phyloP scores from a whole-genome alignment of 2,888 invertebrate genomes.

The Eretmocerus hayati region DNA sequence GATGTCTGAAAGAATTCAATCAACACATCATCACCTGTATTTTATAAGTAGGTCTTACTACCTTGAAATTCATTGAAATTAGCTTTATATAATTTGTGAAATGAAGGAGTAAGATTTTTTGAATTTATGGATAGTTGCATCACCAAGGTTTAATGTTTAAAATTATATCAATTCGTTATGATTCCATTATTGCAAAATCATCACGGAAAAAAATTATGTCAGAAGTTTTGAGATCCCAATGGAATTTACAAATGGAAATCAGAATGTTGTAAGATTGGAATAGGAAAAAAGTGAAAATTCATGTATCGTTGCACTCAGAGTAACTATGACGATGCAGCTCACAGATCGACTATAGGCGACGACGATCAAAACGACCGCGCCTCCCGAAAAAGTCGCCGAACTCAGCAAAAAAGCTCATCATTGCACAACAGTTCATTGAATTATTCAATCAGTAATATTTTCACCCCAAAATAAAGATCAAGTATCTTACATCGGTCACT shows the following conservation, averaged over 20 bases:
- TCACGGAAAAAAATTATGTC: too few relatives aligned
- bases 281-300: neutral
- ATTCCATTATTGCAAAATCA: neutral
- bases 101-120: too few relatives aligned
- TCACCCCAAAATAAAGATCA: neutral
- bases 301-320: conserved; percentile 4
- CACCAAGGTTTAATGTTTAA: neutral
- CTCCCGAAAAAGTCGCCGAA: neutral
- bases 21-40: too few relatives aligned
- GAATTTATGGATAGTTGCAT: too few relatives aligned
- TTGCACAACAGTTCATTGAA: conserved; percentile 1
- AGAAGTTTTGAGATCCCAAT: too few relatives aligned
- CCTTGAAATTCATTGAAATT: too few relatives aligned
- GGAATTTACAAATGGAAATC: too few relatives aligned
- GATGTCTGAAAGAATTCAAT: too few relatives aligned
- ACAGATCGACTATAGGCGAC: neutral
- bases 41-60: too few relatives aligned
- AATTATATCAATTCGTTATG: neutral
- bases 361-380: conserved; percentile 6
- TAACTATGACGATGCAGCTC: conserved; percentile 10
- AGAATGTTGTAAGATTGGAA: too few relatives aligned
- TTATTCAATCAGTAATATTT: neutral
- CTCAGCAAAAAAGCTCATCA: conserved; percentile 7
- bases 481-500: conserved; percentile 4
- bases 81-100: too few relatives aligned